Base-by-base conservation (phyloP, 1,140 invertebrate genomes). In the Bactericera cockerelli region DNA sequence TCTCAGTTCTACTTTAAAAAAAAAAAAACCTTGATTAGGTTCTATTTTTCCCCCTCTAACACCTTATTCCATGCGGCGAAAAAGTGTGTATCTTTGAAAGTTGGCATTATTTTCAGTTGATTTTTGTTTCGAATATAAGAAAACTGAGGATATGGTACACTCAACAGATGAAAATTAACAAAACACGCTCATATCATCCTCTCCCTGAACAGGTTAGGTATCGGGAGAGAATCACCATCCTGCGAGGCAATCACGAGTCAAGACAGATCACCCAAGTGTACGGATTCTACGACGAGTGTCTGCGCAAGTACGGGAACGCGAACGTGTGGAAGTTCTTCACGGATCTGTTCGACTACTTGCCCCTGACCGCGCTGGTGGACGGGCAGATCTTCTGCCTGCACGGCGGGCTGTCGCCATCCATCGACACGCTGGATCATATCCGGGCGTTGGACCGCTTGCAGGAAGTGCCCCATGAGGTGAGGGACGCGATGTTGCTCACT, bases 271-370 rank as follows among this genome's bases (percentile, higher is more conserved):
- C 97, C 66, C 96, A 99, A 81, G 91, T 98, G 21, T 98, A 98
- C 74, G 95, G 95, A 56, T 98, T 98, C 77, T 98, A 98, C 74
- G 95, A 98, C 75, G 94, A 98, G 75, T 99, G 96, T 76, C 81
- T 99, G 70, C 81, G 97, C 65, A 99, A 99, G 80, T 99, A 99
- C 75, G 96, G 96, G 63, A 99, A 98, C 76, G 93, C 96, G 33
- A 98, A 96, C 75, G 97, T 99, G 24, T 99, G 97, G 97, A 98
- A 98, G 75, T 98, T 96, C 78, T 99, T 99, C 77, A 97, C 93
- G 62, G 96, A 99, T 77, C 77, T 99, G 62, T 99, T 99, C 77
- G 96, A 99, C 76, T 99, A 96, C 77, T 79, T 99, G 72, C 96
- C 96, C 60, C 75, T 99, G 64, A 99, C 97, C 58, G 97, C 97